Percentiles rank a stretch among this genome's conserved stretches.
Conservation (phyloP, 2,797 vertebrate species). For the Acanthornis magna region DNA sequence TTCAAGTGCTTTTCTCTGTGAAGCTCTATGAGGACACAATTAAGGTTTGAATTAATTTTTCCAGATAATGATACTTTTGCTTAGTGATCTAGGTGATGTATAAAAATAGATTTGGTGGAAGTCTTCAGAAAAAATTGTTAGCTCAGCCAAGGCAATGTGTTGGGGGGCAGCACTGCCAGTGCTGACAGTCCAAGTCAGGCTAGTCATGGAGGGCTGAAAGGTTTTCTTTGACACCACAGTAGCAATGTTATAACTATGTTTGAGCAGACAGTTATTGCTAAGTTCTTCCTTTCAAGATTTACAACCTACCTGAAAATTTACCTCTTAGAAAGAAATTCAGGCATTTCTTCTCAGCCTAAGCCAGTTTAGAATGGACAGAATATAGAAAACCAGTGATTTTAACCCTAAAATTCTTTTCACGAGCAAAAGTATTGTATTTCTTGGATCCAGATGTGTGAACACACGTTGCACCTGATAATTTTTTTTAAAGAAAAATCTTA, state of each 20-base stretch:
- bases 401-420: background rate
- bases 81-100: background rate
- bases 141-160: background rate
- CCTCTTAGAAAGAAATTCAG: background rate
- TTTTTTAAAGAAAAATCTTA: background rate
- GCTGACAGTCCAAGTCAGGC: background rate
- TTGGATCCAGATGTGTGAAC: background rate
- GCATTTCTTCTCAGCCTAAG: background rate
- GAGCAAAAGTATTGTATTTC: background rate
- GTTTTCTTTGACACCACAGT: background rate
- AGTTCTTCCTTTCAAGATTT: background rate
- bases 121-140: background rate
- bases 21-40: background rate
- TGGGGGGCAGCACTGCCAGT: background rate
- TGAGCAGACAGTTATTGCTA: background rate
- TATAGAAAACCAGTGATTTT: background rate
- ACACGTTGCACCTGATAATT: background rate
- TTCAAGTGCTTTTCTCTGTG: background rate
- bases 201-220: background rate
- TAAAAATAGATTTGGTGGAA: background rate
- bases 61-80: background rate
- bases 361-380: background rate
- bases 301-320: background rate
- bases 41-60: background rate
- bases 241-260: background rate